Percentiles rank a stretch among this genome's conserved stretches.
Conservation (phyloP, 2,888 invertebrate genomes). For the Enchytraeus crypticus region DNA sequence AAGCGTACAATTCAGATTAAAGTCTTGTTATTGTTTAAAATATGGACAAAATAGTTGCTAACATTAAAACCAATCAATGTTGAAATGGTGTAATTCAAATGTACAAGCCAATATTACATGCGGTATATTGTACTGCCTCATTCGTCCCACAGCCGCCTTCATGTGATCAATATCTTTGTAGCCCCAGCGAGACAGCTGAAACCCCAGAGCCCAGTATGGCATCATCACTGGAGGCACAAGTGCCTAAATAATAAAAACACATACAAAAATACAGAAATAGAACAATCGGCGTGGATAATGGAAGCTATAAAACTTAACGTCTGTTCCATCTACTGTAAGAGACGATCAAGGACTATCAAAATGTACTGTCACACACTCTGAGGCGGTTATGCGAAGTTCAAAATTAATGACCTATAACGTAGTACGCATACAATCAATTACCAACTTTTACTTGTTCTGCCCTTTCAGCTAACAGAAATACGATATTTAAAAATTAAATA, state of each 20-base stretch:
- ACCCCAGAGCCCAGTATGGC: slow-evolving; percentile 41
- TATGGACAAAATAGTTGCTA: too few species aligned
- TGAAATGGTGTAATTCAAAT: too few species aligned
- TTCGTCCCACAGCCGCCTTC: slow-evolving; percentile 36
- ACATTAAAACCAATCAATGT: too few species aligned
- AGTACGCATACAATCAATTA: too few species aligned
- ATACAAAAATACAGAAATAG: neutral
- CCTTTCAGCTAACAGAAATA: too few species aligned
- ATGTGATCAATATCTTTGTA: slow-evolving; percentile 27
- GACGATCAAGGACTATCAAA: neutral
- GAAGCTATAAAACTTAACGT: neutral
- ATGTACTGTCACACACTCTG: neutral
- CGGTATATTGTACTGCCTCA: slow-evolving; percentile 42
- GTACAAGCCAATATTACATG: slow-evolving; percentile 38
- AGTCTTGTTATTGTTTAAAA: too few species aligned
- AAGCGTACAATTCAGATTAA: too few species aligned
- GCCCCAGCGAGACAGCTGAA: slow-evolving; percentile 36
- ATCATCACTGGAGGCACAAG: slow-evolving; percentile 37
- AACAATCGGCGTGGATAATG: neutral
- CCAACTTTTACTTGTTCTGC: too few species aligned
- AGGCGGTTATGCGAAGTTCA: too few species aligned
- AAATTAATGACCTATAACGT: too few species aligned
- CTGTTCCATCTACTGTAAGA: neutral
- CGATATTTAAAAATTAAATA: too few species aligned
- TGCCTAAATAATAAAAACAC: slow-evolving; percentile 31